Evolutionary conservation across 2,113 vertebrate species (phyloP), one percentile per base, ranked within the genome.

Genomic region (Mastomys coucha): DNA sequence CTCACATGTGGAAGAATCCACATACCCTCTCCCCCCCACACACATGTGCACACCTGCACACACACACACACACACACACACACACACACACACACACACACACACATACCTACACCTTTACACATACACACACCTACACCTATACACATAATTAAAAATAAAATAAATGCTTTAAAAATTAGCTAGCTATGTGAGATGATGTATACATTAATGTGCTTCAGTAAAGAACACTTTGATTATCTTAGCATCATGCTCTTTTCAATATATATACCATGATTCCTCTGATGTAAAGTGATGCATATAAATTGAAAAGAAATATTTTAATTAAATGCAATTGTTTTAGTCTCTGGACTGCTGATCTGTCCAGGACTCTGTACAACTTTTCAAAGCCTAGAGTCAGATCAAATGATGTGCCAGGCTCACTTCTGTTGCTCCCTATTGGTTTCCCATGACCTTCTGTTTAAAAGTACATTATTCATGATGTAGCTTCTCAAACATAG

Each of bases 351-450:
- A 7, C 1, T 93, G 31, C 90, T 76, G 42, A 58, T 51, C 33
- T 67, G 0, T 80, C 36, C 26, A 93, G 94, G 24, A 10, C 22
- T 36, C 16, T 33, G 14, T 12, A 14, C 22, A 65, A 4, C 4
- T 51, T 92, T 94, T 91, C 45, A 92, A 65, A 93, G 36, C 63
- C 58, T 94, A 80, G 42, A 51, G 13, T 88, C 56, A 60, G 56
- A 56, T 78, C 73, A 63, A 58, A 70, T 17, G 28, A 63, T 58
- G 9, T 33, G 42, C 81, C 56, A 31, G 36, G 24, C 53, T 33
- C 2, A 22, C 22, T 69, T 76, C 88, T 49, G 75, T 65, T 90
- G 14, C 67, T 69, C 73, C 73, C 14, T 72, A 3, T 70, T 65
- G 36, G 84, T 91, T 93, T 97, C 7, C n/a, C 4, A 13, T 63